Base-by-base conservation (phyloP, 2,113 vertebrate genomes). In the Leucosticte australis region DNA sequence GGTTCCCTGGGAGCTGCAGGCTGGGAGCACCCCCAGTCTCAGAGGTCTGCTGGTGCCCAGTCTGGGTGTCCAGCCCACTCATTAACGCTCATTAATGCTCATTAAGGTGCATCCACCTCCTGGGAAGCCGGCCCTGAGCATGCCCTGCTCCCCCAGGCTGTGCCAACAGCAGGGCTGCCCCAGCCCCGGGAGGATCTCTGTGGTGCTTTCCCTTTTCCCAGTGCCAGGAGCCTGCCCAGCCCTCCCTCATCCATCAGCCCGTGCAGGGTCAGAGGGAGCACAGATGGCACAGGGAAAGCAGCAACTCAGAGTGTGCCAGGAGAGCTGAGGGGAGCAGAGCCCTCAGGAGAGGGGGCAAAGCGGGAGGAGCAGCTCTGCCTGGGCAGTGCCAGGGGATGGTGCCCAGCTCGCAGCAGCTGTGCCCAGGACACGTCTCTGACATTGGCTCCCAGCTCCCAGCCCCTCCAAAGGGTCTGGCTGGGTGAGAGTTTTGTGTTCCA, bases 241-340 rank as follows among this genome's bases (percentile, higher is more conserved):
- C 47, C 13, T 37, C 28, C 10, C 60, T 71, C 49, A 13, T 27
- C 37, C 62, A 2, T 21, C 55, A n/a, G 27, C 1, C 3, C 9
- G 35, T 56, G 83, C 26, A 3, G 33, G 39, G 70, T 50, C 44
- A 49, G 41, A 56, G 50, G 35, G 47, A 11, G 78, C 15, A 1
- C 84, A 95, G 89, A 85, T 87, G 76, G 94, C 84, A 12, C 3
- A 2, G 53, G 69, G 76, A 27, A 49, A 95, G 55, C 56, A 70
- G 65, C 86, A 63, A 47, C 76, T 60, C 63, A 27, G 63, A 88
- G 10, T 94, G 87, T 95, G 87, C 59, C 11, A 9, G 76, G 41
- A 90, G 77, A 52, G 87, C 77, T 37, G 57, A 69, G 13, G 53
- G 2, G 1, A 86, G 53, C 83, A 74, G 77, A 76, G 18, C 39